These are phyloP conservation scores for Brachycybe producta DNA, from an alignment of 2,888 invertebrate species.

Conservation along the genomic window DNA sequence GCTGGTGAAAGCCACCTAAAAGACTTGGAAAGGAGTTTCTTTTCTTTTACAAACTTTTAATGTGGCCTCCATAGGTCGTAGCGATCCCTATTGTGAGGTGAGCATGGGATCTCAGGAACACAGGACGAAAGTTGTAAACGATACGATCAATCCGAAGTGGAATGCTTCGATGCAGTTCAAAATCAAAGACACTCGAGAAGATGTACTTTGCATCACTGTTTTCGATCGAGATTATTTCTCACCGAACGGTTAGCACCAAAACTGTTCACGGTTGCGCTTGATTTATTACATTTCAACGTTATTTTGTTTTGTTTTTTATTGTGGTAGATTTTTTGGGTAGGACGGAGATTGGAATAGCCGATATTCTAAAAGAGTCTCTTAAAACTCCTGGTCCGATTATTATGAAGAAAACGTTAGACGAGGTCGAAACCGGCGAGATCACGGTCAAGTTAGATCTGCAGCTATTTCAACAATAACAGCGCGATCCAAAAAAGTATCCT, in stretches of 20 bases:
- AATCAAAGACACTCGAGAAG: slow-evolving; percentile 51
- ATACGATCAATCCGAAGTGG: slow-evolving; percentile 52
- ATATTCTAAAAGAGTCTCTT: slow-evolving; percentile 45
- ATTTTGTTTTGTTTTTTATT: not conserved
- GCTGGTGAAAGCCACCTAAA: too few relatives aligned
- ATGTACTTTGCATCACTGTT: slow-evolving; percentile 53
- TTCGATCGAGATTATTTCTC: slow-evolving; percentile 56
- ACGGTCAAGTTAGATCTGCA: slow-evolving; percentile 55
- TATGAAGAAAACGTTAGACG: slow-evolving; percentile 49
- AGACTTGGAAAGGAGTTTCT: too few relatives aligned
- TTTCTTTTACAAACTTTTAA: too few relatives aligned
- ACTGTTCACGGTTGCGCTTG: not conserved
- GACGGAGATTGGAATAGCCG: slow-evolving; percentile 51
- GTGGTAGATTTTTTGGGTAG: slow-evolving; percentile 54
- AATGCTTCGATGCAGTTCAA: slow-evolving; percentile 64
- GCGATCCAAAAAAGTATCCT: too few relatives aligned
- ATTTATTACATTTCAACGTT: not conserved
- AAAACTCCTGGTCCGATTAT: slow-evolving; percentile 48
- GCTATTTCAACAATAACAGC: slow-evolving; percentile 42
- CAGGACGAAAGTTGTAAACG: slow-evolving; percentile 46
- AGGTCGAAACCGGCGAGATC: slow-evolving; percentile 55
- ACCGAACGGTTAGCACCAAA: slow-evolving; percentile 47
- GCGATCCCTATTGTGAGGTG: slow-evolving; percentile 60
- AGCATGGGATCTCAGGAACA: slow-evolving; percentile 57
- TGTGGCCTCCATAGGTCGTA: slow-evolving; percentile 48